Evolutionary conservation across 2,113 vertebrate species (phyloP), one percentile per base, ranked within the genome.

Genomic region (Datnioides undecimradiatus): DNA sequence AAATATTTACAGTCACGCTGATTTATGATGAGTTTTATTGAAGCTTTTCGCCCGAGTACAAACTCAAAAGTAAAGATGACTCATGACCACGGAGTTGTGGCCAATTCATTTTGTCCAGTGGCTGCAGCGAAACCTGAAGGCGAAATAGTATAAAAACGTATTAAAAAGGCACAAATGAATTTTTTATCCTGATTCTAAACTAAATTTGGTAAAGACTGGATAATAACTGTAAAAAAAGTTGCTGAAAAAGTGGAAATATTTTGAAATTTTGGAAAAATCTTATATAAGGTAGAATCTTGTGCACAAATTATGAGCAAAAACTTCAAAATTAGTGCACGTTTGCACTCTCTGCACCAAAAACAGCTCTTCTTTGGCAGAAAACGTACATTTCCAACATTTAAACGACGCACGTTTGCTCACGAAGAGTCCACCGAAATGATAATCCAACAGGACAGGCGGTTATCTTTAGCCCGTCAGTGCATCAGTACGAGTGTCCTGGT

Each of bases 31-130:
- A 33, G 3, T 40, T 51, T 73, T 46, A 23, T 27, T n/a, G 34
- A 6, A 31, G 27, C 6, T 84, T 78, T 62, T n/a, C n/a, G 58
- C 51, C 36, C 21, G 59, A 40, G 12, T 19, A 54, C 16, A 59
- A 34, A 8, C 0, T 2, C 55, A 57, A 4, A 59, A 69, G 23
- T 10, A 8, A 68, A 10, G 27, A 10, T 52, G 46, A 52, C 12
- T 33, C 41, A 48, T 72, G 34, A 43, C 8, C 3, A 38, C 49
- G n/a, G 19, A 67, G 33, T 52, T 34, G 73, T 27, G 48, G 52
- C n/a, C 9, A 49, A 33, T 65, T 45, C 2, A 29, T 1, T 38
- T 17, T 38, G 31, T 45, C 16, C 16, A 45, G 23, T 38, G 62
- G 8, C 6, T 25, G 14, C 14, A 19, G 4, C 1, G 2, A 6